Conservation (phyloP, 2,113 vertebrate species). For the Falco punctatus region DNA sequence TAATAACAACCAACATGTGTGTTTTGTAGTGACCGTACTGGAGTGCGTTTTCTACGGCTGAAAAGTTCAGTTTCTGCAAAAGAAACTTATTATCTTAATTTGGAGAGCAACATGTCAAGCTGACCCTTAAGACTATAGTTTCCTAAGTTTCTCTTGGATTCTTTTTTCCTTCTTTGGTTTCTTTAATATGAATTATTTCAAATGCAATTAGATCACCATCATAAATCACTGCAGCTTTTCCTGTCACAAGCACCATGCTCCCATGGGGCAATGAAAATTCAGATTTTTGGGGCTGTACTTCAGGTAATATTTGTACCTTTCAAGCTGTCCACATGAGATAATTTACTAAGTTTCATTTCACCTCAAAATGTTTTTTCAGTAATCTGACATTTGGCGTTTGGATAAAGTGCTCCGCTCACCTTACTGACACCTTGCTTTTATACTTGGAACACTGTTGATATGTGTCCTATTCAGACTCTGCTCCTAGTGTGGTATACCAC, state of each 20-base stretch:
- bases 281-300: neutral
- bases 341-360: neutral
- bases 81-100: neutral
- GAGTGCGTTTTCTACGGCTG: neutral
- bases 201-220: neutral
- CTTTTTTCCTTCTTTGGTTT: neutral
- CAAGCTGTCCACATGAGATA: neutral
- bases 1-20: neutral
- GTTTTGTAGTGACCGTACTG: neutral
- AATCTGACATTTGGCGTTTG: neutral
- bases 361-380: neutral
- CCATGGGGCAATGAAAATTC: neutral
- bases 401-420: neutral
- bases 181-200: neutral
- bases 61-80: neutral
- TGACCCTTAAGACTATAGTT: neutral
- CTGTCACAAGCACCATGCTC: neutral
- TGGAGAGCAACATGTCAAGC: neutral
- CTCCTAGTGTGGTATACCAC: neutral
- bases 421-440: neutral
- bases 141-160: neutral
- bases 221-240: neutral
- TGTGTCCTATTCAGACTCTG: neutral
- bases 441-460: neutral
- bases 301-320: neutral